Evolutionary conservation across 1,140 invertebrate species (phyloP).

Genomic region (Caenorhabditis inopinata): DNA sequence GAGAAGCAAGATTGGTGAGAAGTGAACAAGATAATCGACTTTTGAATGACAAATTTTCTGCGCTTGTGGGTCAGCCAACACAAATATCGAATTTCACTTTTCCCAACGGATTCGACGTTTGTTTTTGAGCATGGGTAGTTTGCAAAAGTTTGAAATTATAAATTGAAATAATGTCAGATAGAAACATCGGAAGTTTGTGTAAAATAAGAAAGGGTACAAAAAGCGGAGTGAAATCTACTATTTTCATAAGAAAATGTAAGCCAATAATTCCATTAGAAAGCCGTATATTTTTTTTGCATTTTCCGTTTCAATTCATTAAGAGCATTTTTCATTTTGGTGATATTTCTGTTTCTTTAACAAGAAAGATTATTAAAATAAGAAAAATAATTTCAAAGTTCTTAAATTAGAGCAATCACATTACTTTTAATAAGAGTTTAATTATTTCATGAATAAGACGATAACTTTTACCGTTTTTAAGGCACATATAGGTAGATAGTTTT

Average conservation of each 20-base stretch:
- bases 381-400: too few species aligned
- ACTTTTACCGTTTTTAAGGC: too few species aligned
- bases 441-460: too few species aligned
- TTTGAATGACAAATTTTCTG: slow-evolving; percentile 26
- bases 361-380: neutral
- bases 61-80: neutral
- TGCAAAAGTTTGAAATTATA: too few species aligned
- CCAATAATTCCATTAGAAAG: slow-evolving; percentile 18
- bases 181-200: too few species aligned
- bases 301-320: slow-evolving; percentile 8
- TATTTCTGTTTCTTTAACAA: neutral
- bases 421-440: too few species aligned
- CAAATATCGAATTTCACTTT: slow-evolving; percentile 17
- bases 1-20: neutral
- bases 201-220: too few species aligned
- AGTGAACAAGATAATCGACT: slow-evolving; percentile 6
- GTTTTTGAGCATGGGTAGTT: neutral
- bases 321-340: neutral
- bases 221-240: too few species aligned
- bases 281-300: slow-evolving; percentile 4
- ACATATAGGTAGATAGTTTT: too few species aligned
- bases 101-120: neutral
- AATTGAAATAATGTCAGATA: too few species aligned
- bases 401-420: too few species aligned
- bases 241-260: neutral